Evolutionary conservation across 2,888 invertebrate genomes (phyloP).

Genomic region (Argynnis bischoffii): DNA sequence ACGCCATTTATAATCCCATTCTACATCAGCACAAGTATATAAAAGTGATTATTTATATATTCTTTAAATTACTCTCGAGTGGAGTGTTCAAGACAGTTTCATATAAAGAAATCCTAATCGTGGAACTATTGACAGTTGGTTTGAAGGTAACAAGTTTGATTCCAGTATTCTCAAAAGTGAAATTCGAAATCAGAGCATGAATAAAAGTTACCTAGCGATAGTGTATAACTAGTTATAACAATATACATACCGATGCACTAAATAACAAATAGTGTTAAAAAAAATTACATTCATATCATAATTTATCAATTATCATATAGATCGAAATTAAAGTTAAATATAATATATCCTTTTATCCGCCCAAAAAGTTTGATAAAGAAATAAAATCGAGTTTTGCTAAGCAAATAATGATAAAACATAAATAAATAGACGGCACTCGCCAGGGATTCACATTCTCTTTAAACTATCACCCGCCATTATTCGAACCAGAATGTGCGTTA

Average conservation of each 20-base stretch:
- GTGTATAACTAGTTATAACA: conserved; percentile 55
- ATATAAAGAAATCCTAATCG: conserved; percentile 13
- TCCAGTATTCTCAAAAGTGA: background rate
- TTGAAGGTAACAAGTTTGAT: conserved; percentile 2
- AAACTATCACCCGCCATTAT: conserved; percentile 27
- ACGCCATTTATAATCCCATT: background rate
- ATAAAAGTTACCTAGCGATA: conserved; percentile 46
- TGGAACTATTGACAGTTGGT: background rate
- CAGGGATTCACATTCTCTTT: conserved; percentile 30
- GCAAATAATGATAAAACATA: conserved; percentile 67
- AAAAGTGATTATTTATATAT: conserved; percentile 2
- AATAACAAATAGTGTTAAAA: conserved; percentile 73
- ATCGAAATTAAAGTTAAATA: conserved; percentile 34
- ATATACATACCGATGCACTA: conserved; percentile 71
- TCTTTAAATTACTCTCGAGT: conserved; percentile 10
- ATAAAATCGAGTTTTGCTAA: conserved; percentile 55
- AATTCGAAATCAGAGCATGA: conserved; percentile 4
- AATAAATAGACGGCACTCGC: conserved; percentile 58
- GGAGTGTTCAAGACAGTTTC: conserved; percentile 10
- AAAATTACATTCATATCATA: conserved; percentile 35
- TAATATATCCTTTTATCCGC: no score
- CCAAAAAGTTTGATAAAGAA: conserved; percentile 71
- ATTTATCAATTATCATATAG: conserved; percentile 16
- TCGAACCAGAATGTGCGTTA: conserved; percentile 38
- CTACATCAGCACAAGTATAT: background rate